Percentiles rank a stretch among this genome's conserved stretches.
These are phyloP conservation scores for Enhydra lutris DNA, from an alignment of 2,113 vertebrate species.

Conservation along the genomic window DNA sequence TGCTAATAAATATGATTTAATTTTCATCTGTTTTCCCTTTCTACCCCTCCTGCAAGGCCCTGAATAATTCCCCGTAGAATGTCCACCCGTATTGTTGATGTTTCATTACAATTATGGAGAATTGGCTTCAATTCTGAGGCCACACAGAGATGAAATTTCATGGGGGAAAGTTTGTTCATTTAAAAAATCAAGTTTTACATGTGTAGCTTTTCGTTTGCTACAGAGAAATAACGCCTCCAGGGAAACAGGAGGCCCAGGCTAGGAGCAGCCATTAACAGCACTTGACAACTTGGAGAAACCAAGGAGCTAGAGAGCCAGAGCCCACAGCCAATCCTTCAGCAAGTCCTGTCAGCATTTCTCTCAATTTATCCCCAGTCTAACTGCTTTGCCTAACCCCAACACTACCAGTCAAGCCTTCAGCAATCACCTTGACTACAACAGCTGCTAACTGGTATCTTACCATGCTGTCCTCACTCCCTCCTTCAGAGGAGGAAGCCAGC, in stretches of 20 bases:
- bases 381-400: not conserved
- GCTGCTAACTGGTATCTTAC: not conserved
- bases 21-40: not conserved
- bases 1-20: not conserved
- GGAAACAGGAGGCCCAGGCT: not conserved
- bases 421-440: not conserved
- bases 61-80: not conserved
- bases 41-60: not conserved
- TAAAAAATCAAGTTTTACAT: constrained; percentile 24
- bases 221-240: not conserved
- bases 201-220: not conserved
- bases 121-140: not conserved
- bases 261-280: not conserved
- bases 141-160: constrained; percentile 3
- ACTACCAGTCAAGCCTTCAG: not conserved
- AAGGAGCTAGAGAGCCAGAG: not conserved
- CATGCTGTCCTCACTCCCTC: not conserved
- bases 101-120: not conserved
- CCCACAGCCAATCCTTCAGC: not conserved
- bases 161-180: not conserved
- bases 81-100: not conserved
- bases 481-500: not conserved
- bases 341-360: not conserved
- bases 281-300: not conserved
- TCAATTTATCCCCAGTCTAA: not conserved